Evolutionary conservation across 2,113 vertebrate species (phyloP).

Genomic region (Indri indri): DNA sequence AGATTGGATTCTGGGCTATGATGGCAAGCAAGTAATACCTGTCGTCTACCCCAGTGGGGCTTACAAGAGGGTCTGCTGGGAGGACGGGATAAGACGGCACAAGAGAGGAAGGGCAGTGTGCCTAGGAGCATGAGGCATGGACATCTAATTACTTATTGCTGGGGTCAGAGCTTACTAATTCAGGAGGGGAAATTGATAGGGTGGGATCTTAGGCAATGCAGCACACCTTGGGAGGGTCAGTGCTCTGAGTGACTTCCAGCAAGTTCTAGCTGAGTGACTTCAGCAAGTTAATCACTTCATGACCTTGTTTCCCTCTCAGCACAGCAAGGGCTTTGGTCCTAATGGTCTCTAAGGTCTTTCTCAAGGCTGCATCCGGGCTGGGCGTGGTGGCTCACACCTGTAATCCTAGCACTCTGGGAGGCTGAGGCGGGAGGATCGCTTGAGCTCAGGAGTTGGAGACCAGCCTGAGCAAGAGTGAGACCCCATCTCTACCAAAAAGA

Average conservation of each 20-base stretch:
- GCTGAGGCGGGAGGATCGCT: too few relatives aligned
- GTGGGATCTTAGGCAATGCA: background rate
- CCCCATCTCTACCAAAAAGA: too few relatives aligned
- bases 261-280: too few relatives aligned
- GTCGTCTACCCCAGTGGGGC: background rate
- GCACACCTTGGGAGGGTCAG: accelerated
- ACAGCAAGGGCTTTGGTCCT: background rate
- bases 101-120: background rate
- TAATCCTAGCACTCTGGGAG: too few relatives aligned
- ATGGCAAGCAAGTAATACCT: background rate
- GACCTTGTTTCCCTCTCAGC: background rate
- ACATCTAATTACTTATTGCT: background rate
- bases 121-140: accelerated
- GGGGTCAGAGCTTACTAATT: background rate
- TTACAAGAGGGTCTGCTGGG: background rate
- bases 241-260: background rate
- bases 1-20: background rate
- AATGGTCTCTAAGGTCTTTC: background rate
- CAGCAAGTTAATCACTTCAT: background rate
- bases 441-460: too few relatives aligned
- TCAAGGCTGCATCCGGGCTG: background rate
- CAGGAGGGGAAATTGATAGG: background rate
- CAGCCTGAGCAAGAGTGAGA: too few relatives aligned
- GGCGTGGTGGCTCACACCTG: too few relatives aligned
- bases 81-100: background rate